Evolutionary conservation across 2,888 invertebrate genomes (phyloP).

Genomic region (Ormia ochracea): DNA sequence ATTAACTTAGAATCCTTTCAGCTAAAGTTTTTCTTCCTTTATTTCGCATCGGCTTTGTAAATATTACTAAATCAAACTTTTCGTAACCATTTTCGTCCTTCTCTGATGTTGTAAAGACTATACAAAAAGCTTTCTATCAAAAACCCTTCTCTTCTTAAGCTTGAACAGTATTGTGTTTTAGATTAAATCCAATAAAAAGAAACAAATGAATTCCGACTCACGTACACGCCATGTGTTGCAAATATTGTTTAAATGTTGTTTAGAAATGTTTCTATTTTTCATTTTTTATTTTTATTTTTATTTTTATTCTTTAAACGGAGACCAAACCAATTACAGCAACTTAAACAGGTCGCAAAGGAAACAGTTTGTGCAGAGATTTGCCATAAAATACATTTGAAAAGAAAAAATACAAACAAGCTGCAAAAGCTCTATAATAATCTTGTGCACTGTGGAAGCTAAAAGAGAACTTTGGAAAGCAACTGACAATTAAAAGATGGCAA

Average conservation of each 20-base stretch:
- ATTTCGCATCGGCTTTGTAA: too few species aligned
- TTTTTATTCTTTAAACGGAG: background rate
- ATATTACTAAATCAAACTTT: too few species aligned
- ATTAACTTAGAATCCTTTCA: too few species aligned
- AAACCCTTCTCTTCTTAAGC: background rate
- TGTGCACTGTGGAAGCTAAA: background rate
- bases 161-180: background rate
- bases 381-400: background rate
- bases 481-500: conserved; percentile 19
- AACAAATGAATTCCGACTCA: conserved; percentile 22
- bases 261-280: too few species aligned
- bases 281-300: background rate
- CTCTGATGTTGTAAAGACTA: too few species aligned
- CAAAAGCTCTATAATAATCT: background rate
- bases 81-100: too few species aligned
- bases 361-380: conserved; percentile 41
- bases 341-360: conserved; percentile 15
- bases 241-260: conserved; percentile 19
- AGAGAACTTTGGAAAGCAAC: background rate
- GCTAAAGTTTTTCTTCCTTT: too few species aligned
- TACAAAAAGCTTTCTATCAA: background rate
- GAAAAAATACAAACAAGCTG: background rate
- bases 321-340: background rate
- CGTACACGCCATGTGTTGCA: conserved; percentile 54
- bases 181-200: background rate